Percentiles rank a stretch among this genome's conserved stretches.
These are phyloP conservation scores for Oligia strigilis DNA, from an alignment of 2,888 invertebrate species.

Conservation along the genomic window DNA sequence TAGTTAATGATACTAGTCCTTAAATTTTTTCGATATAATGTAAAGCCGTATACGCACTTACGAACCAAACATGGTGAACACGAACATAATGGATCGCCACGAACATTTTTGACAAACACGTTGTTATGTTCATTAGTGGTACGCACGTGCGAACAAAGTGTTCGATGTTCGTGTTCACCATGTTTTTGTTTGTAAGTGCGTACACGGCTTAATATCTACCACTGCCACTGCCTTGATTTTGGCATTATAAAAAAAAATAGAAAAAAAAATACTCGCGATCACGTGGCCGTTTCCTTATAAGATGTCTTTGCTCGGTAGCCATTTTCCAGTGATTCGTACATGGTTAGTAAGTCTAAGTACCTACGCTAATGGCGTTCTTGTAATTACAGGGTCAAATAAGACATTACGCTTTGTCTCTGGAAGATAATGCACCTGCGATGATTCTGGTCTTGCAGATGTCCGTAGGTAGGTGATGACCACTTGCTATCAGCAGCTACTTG, in stretches of 20 bases:
- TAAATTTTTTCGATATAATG: neutral
- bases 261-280: too few relatives aligned
- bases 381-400: neutral
- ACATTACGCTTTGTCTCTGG: neutral
- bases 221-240: too few relatives aligned
- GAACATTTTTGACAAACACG: too few relatives aligned
- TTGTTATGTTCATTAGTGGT: too few relatives aligned
- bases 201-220: too few relatives aligned
- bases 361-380: neutral
- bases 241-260: neutral
- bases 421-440: neutral
- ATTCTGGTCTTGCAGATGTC: neutral
- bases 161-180: too few relatives aligned
- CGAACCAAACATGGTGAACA: too few relatives aligned
- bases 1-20: neutral
- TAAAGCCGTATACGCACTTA: too few relatives aligned
- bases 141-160: too few relatives aligned
- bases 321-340: neutral
- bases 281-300: neutral
- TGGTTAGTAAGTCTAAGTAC: neutral
- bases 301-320: neutral
- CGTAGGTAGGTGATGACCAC: neutral
- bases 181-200: too few relatives aligned
- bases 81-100: too few relatives aligned
- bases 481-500: neutral